Evolutionary conservation across 2,888 invertebrate species (phyloP).

Genomic region (Poecilus cupreus): DNA sequence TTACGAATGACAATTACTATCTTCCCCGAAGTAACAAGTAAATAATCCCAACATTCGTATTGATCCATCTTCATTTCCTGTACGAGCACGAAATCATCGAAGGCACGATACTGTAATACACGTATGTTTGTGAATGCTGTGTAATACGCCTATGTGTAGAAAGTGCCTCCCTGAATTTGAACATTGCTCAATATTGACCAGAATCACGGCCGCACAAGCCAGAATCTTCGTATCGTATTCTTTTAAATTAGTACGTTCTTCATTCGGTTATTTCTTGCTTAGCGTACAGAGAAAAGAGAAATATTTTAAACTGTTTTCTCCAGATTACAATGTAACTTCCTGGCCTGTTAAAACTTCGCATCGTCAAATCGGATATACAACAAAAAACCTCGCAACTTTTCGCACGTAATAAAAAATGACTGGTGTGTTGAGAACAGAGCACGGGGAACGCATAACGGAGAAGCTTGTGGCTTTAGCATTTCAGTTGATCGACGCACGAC

Average conservation of each 20-base stretch:
- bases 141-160: background rate
- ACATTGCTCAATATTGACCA: background rate
- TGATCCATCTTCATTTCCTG: background rate
- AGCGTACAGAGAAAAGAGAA: constrained; percentile 9
- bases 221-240: too few species aligned
- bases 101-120: background rate
- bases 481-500: background rate
- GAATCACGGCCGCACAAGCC: too few species aligned
- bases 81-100: background rate
- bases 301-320: constrained; percentile 34
- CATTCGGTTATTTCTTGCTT: background rate
- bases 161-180: background rate
- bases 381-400: constrained; percentile 21
- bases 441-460: too few species aligned
- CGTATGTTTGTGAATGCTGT: background rate
- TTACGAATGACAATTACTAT: background rate
- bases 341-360: constrained; percentile 1
- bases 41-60: constrained; percentile 14
- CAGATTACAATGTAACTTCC: constrained; percentile 43
- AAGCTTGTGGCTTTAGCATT: background rate
- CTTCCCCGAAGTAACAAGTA: constrained; percentile 21
- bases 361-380: constrained; percentile 24
- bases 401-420: constrained; percentile 6
- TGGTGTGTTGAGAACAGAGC: background rate
- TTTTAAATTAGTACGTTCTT: too few species aligned